Conservation (phyloP, 1,140 invertebrate genomes). For the Harlomillsia oculata region DNA sequence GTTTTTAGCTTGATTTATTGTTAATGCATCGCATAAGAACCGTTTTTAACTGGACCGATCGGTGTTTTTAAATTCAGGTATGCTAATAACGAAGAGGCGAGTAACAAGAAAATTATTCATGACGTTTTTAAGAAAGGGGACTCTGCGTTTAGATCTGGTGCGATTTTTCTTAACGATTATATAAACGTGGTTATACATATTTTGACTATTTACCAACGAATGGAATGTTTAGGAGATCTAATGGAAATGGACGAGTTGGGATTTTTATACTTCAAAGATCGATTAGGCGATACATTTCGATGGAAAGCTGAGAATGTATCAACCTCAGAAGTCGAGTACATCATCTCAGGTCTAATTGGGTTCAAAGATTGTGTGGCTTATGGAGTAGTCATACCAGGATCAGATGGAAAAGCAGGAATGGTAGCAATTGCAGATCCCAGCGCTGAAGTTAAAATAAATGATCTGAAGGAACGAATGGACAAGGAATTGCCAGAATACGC, state of each 20-base stretch:
- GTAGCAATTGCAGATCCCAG: conserved; percentile 78
- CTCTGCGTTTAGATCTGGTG: conserved; percentile 57
- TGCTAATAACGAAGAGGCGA: conserved; percentile 52
- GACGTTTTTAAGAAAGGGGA: conserved; percentile 64
- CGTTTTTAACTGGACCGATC: neutral
- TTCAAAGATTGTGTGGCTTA: conserved; percentile 85
- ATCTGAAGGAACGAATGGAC: conserved; percentile 52
- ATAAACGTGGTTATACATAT: conserved; percentile 41
- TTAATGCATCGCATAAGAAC: neutral
- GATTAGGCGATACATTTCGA: conserved; percentile 94
- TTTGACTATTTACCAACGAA: no score
- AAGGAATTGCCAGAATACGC: conserved; percentile 72
- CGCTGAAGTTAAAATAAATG: conserved; percentile 55
- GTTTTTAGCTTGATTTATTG: neutral
- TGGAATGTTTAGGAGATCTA: conserved; percentile 94
- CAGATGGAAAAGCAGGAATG: conserved; percentile 92
- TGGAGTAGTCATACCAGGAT: conserved; percentile 62
- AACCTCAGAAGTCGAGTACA: conserved; percentile 90
- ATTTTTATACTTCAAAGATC: conserved; percentile 88
- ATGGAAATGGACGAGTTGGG: conserved; percentile 81
- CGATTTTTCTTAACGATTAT: conserved; percentile 50
- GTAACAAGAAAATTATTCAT: conserved; percentile 57
- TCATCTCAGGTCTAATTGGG: conserved; percentile 71
- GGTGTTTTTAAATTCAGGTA: conserved; percentile 19
- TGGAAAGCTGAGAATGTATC: conserved; percentile 45